Evolutionary conservation across 1,140 invertebrate species (phyloP), one percentile per base, ranked within the genome.

Genomic region (Hetaerina americana): DNA sequence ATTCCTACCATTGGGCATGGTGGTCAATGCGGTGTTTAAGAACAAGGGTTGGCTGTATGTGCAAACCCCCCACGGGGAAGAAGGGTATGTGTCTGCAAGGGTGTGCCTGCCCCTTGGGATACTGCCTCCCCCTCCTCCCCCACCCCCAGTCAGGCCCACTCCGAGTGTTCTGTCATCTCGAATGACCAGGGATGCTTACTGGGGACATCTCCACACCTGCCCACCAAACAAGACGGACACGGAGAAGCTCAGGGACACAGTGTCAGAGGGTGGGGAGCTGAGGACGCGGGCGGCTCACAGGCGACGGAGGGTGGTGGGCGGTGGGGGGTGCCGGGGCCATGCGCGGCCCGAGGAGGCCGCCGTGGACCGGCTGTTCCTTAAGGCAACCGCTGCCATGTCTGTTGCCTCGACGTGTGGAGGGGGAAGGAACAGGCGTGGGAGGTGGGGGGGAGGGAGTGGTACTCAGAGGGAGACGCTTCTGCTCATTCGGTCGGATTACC

Each of bases 21-120:
- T 93, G 2, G 90, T 93, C 0, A 93, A 93, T 77, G 91, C 90
- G 0, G 87, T 93, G 5, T 93, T 92, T 78, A 92, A 92, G 79
- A 92, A 90, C 75, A 87, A 90, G 74, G 86, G 87, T 74, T 93
- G 92, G 92, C 78, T 93, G 0, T 93, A 92, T 76, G 90, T 90
- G 0, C 90, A 92, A 78, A 93, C 91, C 0, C 89, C 90, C 0
- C 90, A 93, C 78, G 90, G 90, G 0, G 92, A 92, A 73, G 88
- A 92, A 24, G 84, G 87, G 40, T 92, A 92, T 73, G 76, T 82
- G 8, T 75, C 76, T 10, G 80, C 79, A 69, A 83, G 84, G 6
- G 87, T 89, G 1, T 93, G 91, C 77, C 76, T 92, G 68, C 90
- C 91, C 0, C 75, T 93, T 29, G 90, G 90, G 67, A 90, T 90